Conservation (phyloP, 2,888 invertebrate genomes). For the Cyclophora albipunctata region DNA sequence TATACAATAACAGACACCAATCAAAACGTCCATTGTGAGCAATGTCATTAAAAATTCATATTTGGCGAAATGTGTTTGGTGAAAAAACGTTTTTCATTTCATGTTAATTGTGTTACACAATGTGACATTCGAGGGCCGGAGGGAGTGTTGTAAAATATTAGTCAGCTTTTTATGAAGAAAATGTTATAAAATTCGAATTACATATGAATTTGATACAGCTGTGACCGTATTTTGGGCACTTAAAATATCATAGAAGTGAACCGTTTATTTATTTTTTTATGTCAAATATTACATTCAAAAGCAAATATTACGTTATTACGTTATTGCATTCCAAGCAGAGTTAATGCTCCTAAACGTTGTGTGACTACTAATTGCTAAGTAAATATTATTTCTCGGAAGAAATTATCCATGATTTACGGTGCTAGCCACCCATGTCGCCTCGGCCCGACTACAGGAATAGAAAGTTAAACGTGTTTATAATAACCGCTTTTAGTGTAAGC, state of each 20-base stretch:
- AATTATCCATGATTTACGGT: constrained; percentile 59
- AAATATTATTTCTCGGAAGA: constrained; percentile 45
- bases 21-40: too few relatives aligned
- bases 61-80: too few relatives aligned
- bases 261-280: too few relatives aligned
- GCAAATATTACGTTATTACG: constrained; percentile 4
- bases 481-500: too few relatives aligned
- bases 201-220: too few relatives aligned
- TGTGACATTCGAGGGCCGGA: constrained; percentile 9
- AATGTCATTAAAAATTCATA: too few relatives aligned
- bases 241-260: too few relatives aligned
- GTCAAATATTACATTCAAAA: too few relatives aligned
- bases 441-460: constrained; percentile 43
- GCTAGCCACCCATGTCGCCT: constrained; percentile 55
- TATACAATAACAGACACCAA: too few relatives aligned
- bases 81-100: constrained; percentile 12
- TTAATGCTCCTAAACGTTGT: constrained; percentile 8
- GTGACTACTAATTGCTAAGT: too few relatives aligned
- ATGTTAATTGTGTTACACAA: constrained; percentile 22
- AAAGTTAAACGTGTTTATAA: constrained; percentile 27
- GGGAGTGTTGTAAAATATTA: constrained; percentile 18
- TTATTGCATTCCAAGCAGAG: constrained; percentile 14
- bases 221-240: too few relatives aligned
- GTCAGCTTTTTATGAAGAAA: constrained; percentile 14
- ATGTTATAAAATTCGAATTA: too few relatives aligned